These are phyloP conservation scores for Melangyna quadrimaculata DNA, from an alignment of 2,888 invertebrate genomes.

Conservation along the genomic window DNA sequence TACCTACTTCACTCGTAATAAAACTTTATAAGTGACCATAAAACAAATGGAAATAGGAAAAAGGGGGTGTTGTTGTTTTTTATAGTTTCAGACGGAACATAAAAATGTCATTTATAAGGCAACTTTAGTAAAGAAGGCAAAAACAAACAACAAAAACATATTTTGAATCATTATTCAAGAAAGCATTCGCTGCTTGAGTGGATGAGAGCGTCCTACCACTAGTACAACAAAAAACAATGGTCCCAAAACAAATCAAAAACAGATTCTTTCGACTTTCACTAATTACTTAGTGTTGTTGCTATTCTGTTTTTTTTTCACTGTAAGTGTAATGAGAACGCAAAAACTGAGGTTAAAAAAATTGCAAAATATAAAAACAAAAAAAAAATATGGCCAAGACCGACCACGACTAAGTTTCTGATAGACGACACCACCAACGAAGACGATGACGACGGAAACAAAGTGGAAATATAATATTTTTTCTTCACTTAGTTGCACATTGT, in stretches of 20 bases:
- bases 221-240: neutral
- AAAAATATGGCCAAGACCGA: neutral
- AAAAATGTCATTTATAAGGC: neutral
- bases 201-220: neutral
- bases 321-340: slow-evolving; percentile 37
- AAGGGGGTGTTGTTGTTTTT: slow-evolving; percentile 2
- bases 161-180: slow-evolving; percentile 8
- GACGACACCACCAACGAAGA: neutral
- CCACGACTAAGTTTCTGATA: neutral
- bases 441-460: neutral
- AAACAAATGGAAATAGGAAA: slow-evolving; percentile 28
- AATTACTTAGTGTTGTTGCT: slow-evolving; percentile 51
- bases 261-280: slow-evolving; percentile 59
- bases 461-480: slow-evolving; percentile 12
- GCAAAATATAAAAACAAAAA: slow-evolving; percentile 14
- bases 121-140: neutral
- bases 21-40: slow-evolving; percentile 38
- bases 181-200: neutral
- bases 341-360: slow-evolving; percentile 32
- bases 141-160: slow-evolving; percentile 1
- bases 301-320: neutral
- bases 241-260: slow-evolving; percentile 61
- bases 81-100: slow-evolving; percentile 6
- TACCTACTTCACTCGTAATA: slow-evolving; percentile 28
- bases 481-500: slow-evolving; percentile 48